These are phyloP conservation scores for Clavelina lepadiformis DNA, from an alignment of 23 tunicate genomes.

Conservation along the genomic window DNA sequence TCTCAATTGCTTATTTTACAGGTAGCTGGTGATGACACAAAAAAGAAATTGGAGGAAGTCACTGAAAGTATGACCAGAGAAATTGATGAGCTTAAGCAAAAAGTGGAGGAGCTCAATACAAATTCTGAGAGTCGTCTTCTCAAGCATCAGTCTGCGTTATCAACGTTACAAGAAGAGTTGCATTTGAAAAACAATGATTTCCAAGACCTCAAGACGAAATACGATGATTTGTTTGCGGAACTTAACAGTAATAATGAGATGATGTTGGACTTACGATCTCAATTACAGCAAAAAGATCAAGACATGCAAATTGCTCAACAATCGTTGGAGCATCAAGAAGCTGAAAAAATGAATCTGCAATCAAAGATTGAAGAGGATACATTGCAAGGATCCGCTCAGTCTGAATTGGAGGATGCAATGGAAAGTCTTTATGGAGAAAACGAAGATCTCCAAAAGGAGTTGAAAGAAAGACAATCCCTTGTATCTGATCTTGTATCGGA, in stretches of 20 bases:
- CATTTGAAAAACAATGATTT: background rate
- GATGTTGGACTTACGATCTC: background rate
- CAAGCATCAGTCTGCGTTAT: too few species aligned
- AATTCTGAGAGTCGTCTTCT: too few species aligned
- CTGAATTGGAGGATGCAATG: background rate
- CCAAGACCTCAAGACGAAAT: background rate
- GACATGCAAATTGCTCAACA: background rate
- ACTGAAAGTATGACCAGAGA: background rate
- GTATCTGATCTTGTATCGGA: slow-evolving; percentile 77
- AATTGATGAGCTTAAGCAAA: background rate
- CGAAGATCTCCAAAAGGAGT: slow-evolving; percentile 27
- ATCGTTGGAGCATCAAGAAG: slow-evolving; percentile 6
- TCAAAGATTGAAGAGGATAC: slow-evolving; percentile 18
- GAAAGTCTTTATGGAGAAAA: slow-evolving; percentile 10
- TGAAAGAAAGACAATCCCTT: slow-evolving; percentile 48
- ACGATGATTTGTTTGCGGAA: slow-evolving; percentile 8
- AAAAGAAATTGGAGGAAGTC: background rate
- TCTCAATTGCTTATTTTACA: too few species aligned
- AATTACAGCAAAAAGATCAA: background rate
- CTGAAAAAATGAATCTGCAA: background rate
- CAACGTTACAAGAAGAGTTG: background rate
- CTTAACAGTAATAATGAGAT: slow-evolving; percentile 13
- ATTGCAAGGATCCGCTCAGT: slow-evolving; percentile 1
- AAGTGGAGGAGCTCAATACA: background rate
- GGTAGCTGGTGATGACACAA: background rate